Evolutionary conservation across 2,888 invertebrate genomes (phyloP), one percentile per base, ranked within the genome.

Genomic region (Seira ritae): DNA sequence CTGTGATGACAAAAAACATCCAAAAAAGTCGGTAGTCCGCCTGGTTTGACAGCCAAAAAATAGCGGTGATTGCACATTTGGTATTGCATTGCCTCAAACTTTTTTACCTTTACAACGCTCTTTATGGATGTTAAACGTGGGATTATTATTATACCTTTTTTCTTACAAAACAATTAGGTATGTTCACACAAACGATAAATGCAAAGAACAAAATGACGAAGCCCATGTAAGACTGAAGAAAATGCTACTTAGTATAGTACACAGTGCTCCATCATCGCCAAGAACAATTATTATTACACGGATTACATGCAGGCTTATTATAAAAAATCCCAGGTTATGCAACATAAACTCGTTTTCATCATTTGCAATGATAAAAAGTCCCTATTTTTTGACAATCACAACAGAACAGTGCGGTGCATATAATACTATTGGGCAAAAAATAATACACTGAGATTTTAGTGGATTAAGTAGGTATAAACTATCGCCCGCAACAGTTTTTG

Each of bases 1-100:
- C 70, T 69, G 74, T 79, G 70, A 67, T 46, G 71, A 75, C 77
- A 84, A 74, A 70, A 84, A 73, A 78, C 15, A 74, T 8, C 66
- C 15, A 62, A 62, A 62, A 62, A 62, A 62, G 62, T 62, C 62
- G 62, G 62, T 62, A 62, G 62, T 62, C 19, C 22, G 31, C 31
- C 31, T 31, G 15, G 20, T 20, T n/a, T 50, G 50, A 50, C 62
- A 62, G 62, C 62, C 62, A 62, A 62, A 62, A 62, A 62, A 62
- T 22, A 22, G 62, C 62, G 20, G 22, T 20, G 62, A 62, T 62
- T 62, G 22, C 22, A 62, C 62, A 62, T 31, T 31, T 31, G 31
- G 2, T 31, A 8, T 31, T 4, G 8, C 31, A 31, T 62, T 62
- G 62, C 62, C 62, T 62, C 20, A 62, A 62, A 62, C 62, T 62